A percentile compares a stretch with the other conserved stretches of the same genome.
Evolutionary conservation across 2,113 vertebrate species (phyloP).

Genomic region (Sylvia atricapilla): DNA sequence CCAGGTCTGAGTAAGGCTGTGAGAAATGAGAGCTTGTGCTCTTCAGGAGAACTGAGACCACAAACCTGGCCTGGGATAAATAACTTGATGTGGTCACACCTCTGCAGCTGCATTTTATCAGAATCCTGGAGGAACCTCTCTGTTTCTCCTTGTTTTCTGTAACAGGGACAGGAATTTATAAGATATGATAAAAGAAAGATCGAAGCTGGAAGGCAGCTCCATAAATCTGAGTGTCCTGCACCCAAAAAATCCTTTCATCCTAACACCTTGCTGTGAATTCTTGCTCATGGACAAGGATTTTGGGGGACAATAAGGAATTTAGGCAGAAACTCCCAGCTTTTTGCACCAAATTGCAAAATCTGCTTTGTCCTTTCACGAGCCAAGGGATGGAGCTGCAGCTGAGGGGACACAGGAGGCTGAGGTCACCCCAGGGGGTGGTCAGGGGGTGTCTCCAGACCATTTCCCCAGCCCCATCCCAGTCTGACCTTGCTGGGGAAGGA

Average conservation of each 20-base stretch:
- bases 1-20: not conserved
- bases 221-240: not conserved
- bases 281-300: not conserved
- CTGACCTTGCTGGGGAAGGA: not conserved
- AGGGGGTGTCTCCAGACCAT: not conserved
- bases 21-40: slow-evolving; percentile 38
- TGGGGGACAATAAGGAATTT: not conserved
- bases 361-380: not conserved
- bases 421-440: not conserved
- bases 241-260: not conserved
- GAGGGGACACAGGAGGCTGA: not conserved
- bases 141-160: not conserved
- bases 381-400: not conserved
- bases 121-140: not conserved
- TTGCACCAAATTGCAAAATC: not conserved
- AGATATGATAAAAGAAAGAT: not conserved
- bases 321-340: not conserved
- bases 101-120: not conserved
- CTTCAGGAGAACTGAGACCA: slow-evolving; percentile 35
- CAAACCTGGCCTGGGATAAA: not conserved
- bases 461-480: not conserved
- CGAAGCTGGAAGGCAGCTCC: not conserved
- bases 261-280: not conserved
- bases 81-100: not conserved
- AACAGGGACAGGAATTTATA: not conserved